Evolutionary conservation across 2,888 invertebrate species (phyloP).

Genomic region (Agrotis exclamationis): DNA sequence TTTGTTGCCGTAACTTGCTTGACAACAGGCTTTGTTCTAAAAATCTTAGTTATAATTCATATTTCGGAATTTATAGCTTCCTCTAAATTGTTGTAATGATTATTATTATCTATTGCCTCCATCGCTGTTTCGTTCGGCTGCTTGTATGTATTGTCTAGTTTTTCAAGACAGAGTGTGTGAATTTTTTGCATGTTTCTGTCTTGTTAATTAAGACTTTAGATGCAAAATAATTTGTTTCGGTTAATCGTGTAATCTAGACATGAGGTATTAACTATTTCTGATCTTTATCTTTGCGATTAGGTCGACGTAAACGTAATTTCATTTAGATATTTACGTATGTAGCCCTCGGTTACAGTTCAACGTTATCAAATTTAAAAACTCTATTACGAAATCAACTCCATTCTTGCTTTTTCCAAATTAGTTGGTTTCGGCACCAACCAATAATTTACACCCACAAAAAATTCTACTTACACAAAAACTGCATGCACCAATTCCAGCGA

Average conservation of each 20-base stretch:
- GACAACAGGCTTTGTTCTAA: conserved; percentile 30
- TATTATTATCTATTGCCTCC: conserved; percentile 33
- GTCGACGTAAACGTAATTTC: conserved; percentile 13
- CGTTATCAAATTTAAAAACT: conserved; percentile 12
- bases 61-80: conserved; percentile 51
- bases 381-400: conserved; percentile 37
- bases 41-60: conserved; percentile 33
- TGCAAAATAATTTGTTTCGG: conserved; percentile 13
- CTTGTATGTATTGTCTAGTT: conserved; percentile 3
- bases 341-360: background rate
- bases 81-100: conserved; percentile 20
- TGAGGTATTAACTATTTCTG: background rate
- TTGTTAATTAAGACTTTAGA: conserved; percentile 33
- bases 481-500: conserved; percentile 33
- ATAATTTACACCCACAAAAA: conserved; percentile 51
- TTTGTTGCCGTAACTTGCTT: conserved; percentile 13
- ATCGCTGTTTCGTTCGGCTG: conserved; percentile 8
- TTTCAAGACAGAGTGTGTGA: background rate
- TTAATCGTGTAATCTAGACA: conserved; percentile 34
- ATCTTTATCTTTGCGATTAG: conserved; percentile 15
- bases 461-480: conserved; percentile 32
- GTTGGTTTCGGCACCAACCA: conserved; percentile 9
- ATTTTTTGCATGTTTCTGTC: conserved; percentile 6
- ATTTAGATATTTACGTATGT: background rate
- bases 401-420: conserved; percentile 26